Evolutionary conservation across 1,140 invertebrate species (phyloP).

Genomic region (Drosophila trapezifrons): DNA sequence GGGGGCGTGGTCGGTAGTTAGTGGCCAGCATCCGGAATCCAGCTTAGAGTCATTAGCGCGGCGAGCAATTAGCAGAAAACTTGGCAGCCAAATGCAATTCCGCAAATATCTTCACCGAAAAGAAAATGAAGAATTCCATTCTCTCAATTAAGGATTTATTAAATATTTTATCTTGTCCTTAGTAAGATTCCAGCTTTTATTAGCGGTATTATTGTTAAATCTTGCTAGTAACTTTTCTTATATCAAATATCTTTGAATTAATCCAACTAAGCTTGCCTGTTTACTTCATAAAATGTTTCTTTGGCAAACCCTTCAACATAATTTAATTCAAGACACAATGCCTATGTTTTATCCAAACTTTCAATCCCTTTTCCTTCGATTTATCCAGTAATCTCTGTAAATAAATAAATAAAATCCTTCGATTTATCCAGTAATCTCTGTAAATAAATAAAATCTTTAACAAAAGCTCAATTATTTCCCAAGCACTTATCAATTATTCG

Average conservation of each 20-base stretch:
- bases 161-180: conserved; percentile 1
- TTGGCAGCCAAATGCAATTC: conserved; percentile 45
- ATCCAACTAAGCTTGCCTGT: too few relatives aligned
- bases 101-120: conserved; percentile 13
- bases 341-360: background rate
- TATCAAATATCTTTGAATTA: background rate
- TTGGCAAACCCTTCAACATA: background rate
- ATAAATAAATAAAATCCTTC: too few relatives aligned
- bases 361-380: too few relatives aligned
- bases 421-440: background rate
- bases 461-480: conserved; percentile 22
- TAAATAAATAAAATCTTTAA: background rate
- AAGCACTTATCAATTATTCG: conserved; percentile 16
- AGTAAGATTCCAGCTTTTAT: too few relatives aligned
- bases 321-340: background rate
- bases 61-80: conserved; percentile 50
- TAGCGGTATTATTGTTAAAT: background rate
- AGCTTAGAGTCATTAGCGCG: conserved; percentile 59
- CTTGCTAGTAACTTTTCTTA: too few relatives aligned
- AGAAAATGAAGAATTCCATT: conserved; percentile 10
- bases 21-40: conserved; percentile 6
- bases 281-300: background rate
- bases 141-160: background rate
- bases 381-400: background rate
- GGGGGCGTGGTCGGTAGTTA: conserved; percentile 50